phyloP scores from a whole-genome alignment of 2,113 vertebrate genomes.

The Coracopsis vasa region DNA sequence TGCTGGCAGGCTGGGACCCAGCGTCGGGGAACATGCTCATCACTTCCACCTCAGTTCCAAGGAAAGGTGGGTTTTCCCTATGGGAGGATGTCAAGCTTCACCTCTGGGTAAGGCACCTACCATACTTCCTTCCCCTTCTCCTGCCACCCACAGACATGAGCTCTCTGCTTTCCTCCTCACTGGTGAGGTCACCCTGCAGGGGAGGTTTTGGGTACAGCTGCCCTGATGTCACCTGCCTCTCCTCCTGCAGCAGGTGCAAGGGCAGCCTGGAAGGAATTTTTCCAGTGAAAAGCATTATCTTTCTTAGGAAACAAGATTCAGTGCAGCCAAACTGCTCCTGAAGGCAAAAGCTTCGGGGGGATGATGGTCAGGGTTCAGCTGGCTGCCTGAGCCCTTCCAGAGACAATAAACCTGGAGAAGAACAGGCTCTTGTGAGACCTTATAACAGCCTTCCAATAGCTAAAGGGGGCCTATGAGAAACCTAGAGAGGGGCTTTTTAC shows the following conservation, averaged over 20 bases:
- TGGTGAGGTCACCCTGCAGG: background rate
- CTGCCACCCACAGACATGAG: fast-evolving
- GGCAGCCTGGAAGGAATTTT: background rate
- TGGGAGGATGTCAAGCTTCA: background rate
- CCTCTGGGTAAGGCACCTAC: background rate
- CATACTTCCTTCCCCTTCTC: background rate
- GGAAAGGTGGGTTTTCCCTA: background rate
- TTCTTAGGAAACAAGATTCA: background rate
- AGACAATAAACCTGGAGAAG: background rate
- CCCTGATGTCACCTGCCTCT: background rate
- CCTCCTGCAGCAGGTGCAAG: background rate
- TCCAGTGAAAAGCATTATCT: background rate
- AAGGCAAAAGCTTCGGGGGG: background rate
- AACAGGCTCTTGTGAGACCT: background rate
- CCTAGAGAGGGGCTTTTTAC: background rate
- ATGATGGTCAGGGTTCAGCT: background rate
- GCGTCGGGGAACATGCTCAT: background rate
- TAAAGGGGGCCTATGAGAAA: background rate
- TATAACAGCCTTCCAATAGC: background rate
- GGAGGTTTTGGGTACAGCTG: background rate
- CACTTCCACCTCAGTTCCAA: background rate
- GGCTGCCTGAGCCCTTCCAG: background rate
- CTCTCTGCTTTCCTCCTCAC: background rate
- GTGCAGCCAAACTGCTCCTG: background rate
- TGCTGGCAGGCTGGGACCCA: background rate